Base-by-base conservation (phyloP, 2,797 vertebrate species). In the Ficedula albicollis region DNA sequence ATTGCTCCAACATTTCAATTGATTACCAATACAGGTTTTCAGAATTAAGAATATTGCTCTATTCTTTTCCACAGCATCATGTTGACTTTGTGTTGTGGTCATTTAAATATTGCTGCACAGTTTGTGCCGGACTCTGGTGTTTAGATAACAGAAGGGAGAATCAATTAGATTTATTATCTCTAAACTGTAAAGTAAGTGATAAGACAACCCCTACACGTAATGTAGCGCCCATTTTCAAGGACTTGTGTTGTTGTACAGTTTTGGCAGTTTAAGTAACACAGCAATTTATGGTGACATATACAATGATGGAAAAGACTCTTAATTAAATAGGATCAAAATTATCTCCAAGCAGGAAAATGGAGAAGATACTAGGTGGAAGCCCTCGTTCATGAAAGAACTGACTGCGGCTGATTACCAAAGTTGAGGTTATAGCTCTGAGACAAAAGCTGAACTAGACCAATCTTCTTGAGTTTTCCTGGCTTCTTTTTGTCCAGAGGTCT, bases 11-110 rank as follows among this genome's bases (percentile, higher is more conserved):
- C 98, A 98, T 98, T 98, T 98, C 98, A 97, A 99, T 99, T 99
- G 99, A 99, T 99, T 99, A 99, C 98, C 99, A 99, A 99, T 99
- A 99, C 97, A 96, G 97, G 97, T 98, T 98, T 98, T 98, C 97
- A 96, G 98, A 98, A 99, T 99, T 98, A 98, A 97, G 97, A 98
- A 97, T 98, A 98, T 98, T 97, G 97, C 96, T 97, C 98, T 97
- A 94, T 98, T 98, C 97, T 98, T 96, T 97, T 97, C 95, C 96
- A 96, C 20, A 46, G 95, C 95, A 92, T 96, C 84, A 43, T 94
- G 97, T 97, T 97, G 97, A 98, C 97, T 98, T 97, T 87, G 92
- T 92, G 93, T 93, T 97, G 97, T 98, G 98, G 98, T 98, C 96
- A 99, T 99, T 99, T 99, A 98, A 98, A 99, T 99, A 99, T 98